These are phyloP conservation scores for Drosophila tripunctata DNA, from an alignment of 2,888 invertebrate species.

Conservation along the genomic window DNA sequence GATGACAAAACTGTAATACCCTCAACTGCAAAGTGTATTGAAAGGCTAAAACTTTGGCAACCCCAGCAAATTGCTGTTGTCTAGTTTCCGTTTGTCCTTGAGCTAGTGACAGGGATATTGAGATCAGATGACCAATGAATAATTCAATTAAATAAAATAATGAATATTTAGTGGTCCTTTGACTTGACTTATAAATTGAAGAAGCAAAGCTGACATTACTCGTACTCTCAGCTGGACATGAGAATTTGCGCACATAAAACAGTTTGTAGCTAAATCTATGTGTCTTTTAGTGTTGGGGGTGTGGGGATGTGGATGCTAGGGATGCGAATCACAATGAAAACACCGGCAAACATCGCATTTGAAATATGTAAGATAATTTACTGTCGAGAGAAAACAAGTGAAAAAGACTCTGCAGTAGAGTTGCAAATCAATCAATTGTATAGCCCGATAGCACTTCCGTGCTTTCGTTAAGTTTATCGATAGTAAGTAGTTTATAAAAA, in stretches of 20 bases:
- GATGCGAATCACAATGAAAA: background rate
- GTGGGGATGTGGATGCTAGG: background rate
- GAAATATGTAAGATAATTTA: background rate
- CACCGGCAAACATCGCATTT: background rate
- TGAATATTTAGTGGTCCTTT: conserved; percentile 65
- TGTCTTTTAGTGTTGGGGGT: background rate
- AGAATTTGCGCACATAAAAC: background rate
- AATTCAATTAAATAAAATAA: conserved; percentile 78
- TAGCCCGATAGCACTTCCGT: too few species aligned
- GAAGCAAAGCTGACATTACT: background rate
- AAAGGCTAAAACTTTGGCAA: background rate
- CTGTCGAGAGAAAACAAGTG: background rate
- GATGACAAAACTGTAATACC: background rate
- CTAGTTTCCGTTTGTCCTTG: conserved; percentile 14
- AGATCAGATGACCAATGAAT: conserved; percentile 57
- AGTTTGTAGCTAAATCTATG: background rate
- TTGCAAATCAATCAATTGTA: too few species aligned
- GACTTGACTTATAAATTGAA: conserved; percentile 38
- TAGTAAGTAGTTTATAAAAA: too few species aligned
- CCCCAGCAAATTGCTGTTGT: conserved; percentile 2
- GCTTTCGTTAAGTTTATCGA: too few species aligned
- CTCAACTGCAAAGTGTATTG: background rate
- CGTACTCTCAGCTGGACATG: background rate
- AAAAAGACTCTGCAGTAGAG: background rate
- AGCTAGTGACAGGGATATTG: conserved; percentile 10